A percentile compares a stretch with the other conserved stretches of the same genome.
Conservation (phyloP, 92 coral and sea anemone genomes). For the Phenganax marumi region DNA sequence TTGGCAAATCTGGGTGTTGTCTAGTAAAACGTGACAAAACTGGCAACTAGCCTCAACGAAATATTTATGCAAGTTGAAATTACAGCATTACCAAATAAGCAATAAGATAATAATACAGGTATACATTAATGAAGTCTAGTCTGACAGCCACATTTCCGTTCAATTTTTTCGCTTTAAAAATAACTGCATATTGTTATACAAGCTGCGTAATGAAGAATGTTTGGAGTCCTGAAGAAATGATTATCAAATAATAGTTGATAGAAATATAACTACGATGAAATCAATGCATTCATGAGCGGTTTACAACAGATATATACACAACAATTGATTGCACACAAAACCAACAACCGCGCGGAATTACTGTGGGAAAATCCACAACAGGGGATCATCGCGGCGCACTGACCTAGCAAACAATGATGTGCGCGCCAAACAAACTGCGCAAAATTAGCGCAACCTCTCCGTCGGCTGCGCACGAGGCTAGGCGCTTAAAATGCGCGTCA, state of each 20-base stretch:
- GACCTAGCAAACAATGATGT: constrained; percentile 1
- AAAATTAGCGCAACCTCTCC: constrained; percentile 9
- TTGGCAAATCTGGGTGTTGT: too few species aligned
- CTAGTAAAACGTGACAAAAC: too few species aligned
- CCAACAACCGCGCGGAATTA: neutral
- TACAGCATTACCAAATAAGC: neutral
- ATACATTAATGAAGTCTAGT: constrained; percentile 63
- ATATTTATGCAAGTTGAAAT: neutral
- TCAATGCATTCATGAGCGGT: neutral
- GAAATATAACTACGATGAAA: too few species aligned
- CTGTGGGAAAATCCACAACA: constrained; percentile 25
- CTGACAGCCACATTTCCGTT: constrained; percentile 56
- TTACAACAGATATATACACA: too few species aligned
- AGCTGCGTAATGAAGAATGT: neutral
- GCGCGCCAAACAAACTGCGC: constrained; percentile 19
- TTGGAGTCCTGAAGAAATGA: neutral
- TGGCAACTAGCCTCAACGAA: too few species aligned
- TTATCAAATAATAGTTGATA: neutral
- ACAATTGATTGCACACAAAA: neutral
- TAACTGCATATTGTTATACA: constrained; percentile 10
- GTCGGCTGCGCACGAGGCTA: constrained; percentile 9
- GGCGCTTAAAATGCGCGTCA: constrained; percentile 19
- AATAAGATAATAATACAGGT: neutral
- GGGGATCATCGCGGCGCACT: neutral
- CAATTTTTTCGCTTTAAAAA: neutral